Conservation (phyloP, 2,113 vertebrate genomes). For the Ahaetulla prasina region DNA sequence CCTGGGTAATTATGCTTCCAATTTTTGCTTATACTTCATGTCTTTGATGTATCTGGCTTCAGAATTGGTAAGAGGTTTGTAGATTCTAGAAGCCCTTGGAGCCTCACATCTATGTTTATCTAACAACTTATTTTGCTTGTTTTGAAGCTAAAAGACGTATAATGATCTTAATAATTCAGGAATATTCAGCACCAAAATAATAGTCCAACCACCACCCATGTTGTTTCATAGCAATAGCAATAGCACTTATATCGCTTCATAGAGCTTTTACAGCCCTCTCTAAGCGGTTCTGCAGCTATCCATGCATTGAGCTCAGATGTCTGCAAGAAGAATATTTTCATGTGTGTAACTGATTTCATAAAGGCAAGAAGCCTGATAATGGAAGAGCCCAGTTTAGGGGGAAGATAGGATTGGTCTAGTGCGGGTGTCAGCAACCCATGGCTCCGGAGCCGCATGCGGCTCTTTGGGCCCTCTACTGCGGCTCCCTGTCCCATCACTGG, state of each 20-base stretch:
- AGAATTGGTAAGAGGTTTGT: background rate
- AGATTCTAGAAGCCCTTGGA: background rate
- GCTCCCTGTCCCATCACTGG: too few relatives aligned
- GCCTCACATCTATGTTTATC: background rate
- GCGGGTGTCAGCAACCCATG: too few relatives aligned
- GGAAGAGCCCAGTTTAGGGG: background rate
- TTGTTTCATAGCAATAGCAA: too few relatives aligned
- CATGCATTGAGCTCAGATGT: background rate
- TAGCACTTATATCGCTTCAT: too few relatives aligned
- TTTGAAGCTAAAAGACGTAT: background rate
- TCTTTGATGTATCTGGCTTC: background rate
- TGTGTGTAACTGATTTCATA: background rate
- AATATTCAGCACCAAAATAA: background rate
- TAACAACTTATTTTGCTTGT: background rate
- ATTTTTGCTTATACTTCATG: background rate
- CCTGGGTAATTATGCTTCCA: background rate
- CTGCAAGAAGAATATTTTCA: background rate
- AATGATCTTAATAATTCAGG: background rate
- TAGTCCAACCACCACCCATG: background rate
- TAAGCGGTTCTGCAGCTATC: too few relatives aligned
- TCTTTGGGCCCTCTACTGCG: too few relatives aligned
- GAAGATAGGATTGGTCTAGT: background rate
- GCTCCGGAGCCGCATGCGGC: too few relatives aligned
- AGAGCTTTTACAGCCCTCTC: too few relatives aligned
- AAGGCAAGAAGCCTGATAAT: background rate